phyloP scores from a whole-genome alignment of 1,140 invertebrate species.

The Cydia fagiglandana region DNA sequence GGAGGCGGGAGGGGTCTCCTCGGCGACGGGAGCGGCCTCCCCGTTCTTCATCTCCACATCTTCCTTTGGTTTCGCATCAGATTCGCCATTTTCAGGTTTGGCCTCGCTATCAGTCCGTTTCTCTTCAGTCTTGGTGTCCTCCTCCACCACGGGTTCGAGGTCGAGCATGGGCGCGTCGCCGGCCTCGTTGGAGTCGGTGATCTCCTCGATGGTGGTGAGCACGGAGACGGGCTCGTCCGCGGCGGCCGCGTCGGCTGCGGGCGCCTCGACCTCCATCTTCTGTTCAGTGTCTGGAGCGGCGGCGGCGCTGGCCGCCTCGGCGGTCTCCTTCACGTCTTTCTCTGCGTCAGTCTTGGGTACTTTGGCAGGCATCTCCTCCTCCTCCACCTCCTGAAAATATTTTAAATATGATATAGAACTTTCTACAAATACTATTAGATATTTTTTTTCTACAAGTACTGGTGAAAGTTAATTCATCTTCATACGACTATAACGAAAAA shows the following conservation, averaged over 20 bases:
- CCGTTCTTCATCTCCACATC: slow-evolving; percentile 39
- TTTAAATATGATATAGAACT: slow-evolving; percentile 5
- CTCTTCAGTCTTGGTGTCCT: slow-evolving; percentile 44
- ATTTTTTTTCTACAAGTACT: too few relatives aligned
- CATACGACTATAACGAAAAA: too few relatives aligned
- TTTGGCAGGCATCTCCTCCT: slow-evolving; percentile 64
- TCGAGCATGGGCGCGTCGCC: slow-evolving; percentile 37
- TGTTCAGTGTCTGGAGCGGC: slow-evolving; percentile 37
- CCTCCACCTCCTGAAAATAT: slow-evolving; percentile 47
- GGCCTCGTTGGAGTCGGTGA: slow-evolving; percentile 50
- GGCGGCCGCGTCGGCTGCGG: slow-evolving; percentile 33
- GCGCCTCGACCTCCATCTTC: slow-evolving; percentile 63
- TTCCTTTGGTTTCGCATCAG: slow-evolving; percentile 39
- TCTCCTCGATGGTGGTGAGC: slow-evolving; percentile 49
- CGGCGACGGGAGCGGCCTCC: slow-evolving; percentile 41
- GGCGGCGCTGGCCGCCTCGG: slow-evolving; percentile 34
- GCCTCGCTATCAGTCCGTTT: slow-evolving; percentile 45
- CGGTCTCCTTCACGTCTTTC: slow-evolving; percentile 50
- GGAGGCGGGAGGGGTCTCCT: slow-evolving; percentile 62
- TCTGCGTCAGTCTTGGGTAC: slow-evolving; percentile 63
- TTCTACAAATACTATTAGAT: too few relatives aligned
- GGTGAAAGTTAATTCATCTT: too few relatives aligned
- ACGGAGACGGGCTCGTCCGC: slow-evolving; percentile 21
- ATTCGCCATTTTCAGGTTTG: slow-evolving; percentile 35
- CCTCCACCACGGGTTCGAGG: slow-evolving; percentile 48